phyloP scores from a whole-genome alignment of 2,113 vertebrate genomes.

The Oreotrochilus melanogaster region DNA sequence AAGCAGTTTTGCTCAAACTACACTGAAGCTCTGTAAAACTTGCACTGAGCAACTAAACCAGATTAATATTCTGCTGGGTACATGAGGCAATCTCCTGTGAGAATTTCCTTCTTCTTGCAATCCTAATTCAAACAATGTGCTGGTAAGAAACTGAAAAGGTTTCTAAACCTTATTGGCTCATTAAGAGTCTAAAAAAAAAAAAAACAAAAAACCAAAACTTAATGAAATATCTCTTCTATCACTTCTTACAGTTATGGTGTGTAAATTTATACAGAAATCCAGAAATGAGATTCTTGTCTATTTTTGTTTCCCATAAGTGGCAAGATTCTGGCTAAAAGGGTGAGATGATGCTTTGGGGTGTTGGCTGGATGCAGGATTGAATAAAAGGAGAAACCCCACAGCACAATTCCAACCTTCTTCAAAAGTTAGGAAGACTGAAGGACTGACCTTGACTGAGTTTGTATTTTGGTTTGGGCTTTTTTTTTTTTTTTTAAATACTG shows the following conservation, averaged over 20 bases:
- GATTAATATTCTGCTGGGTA: background rate
- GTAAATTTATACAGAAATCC: background rate
- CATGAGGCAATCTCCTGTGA: background rate
- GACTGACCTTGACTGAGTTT: background rate
- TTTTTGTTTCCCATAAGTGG: background rate
- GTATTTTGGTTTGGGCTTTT: background rate
- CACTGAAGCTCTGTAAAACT: background rate
- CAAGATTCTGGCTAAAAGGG: background rate
- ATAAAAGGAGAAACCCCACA: background rate
- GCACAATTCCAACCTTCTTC: background rate
- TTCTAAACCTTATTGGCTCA: background rate
- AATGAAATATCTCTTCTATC: background rate
- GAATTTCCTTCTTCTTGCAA: background rate
- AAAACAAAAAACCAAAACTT: background rate
- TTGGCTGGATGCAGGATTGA: background rate
- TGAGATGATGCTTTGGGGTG: background rate
- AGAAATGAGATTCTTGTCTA: background rate
- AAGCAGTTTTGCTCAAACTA: background rate
- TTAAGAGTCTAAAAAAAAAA: background rate
- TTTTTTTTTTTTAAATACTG: background rate
- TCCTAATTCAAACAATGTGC: background rate
- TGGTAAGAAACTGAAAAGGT: background rate
- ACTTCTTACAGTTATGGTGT: fast-evolving
- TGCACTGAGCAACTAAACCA: background rate
- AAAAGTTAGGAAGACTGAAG: background rate